Evolutionary conservation across 2,113 vertebrate genomes (phyloP), one percentile per base, ranked within the genome.

Genomic region (Sceloporus undulatus): DNA sequence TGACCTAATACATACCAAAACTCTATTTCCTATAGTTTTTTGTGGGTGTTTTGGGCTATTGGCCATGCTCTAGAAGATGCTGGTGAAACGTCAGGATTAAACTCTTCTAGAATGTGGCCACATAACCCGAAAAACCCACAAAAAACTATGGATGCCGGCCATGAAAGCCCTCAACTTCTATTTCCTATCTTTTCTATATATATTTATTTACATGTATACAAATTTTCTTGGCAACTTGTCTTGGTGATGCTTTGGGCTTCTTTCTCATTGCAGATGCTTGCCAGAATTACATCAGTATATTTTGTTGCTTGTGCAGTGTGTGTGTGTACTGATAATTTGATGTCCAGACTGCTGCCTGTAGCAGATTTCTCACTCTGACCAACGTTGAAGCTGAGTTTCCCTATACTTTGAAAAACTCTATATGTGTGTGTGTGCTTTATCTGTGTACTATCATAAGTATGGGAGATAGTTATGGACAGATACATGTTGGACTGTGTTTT

Each of bases 401-500:
- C 7, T 48, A 62, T 82, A 65, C 38, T 82, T 40, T 48, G 79
- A 65, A 16, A 62, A 48, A 2, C 18, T 38, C 73, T 42, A n/a
- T 80, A 65, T 34, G n/a, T 74, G 34, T 52, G 29, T 84, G 40
- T 16, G 76, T 85, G 70, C n/a, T 70, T 48, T 38, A 68, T 5
- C 56, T 70, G 34, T 62, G 18, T 4, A 42, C 54, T 89, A 0
- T 5, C 14, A 82, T 62, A 25, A 66, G 34, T 21, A 40, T 86
- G 74, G 42, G 52, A 86, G 40, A 89, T 78, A 42, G 70, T 68
- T 92, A 68, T 0, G 81, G 83, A 87, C 82, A 93, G 83, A 79
- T 84, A 81, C 38, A 81, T 25, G 29, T 25, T 71, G 77, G 27
- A 86, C 89, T 70, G 1, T 73, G 75, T 87, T 91, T 91, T 85